Base-by-base conservation (phyloP, 2,888 invertebrate genomes). In the Rhogogaster chlorosoma region DNA sequence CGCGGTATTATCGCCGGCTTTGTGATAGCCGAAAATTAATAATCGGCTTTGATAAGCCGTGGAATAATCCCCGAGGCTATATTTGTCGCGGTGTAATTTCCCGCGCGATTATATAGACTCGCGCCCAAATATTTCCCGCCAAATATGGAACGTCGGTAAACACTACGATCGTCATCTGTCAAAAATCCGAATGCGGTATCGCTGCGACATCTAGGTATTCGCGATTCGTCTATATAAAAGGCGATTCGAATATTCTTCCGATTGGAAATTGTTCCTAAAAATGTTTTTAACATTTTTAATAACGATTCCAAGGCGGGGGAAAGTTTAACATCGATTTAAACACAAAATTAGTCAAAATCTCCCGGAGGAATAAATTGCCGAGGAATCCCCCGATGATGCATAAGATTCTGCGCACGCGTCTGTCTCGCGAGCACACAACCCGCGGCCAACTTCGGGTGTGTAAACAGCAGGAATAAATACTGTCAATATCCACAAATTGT, bases 381-480 rank as follows among this genome's bases (percentile, higher is more conserved):
- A 22, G 61, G 26, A 61, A 61, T 61, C 61, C 61, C 61, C 36
- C 15, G 29, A 32, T 70, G 36, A 7, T n/a, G n/a, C 18, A 9
- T n/a, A 15, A 42, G 4, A 18, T 29, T 70, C 12, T 32, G n/a
- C 70, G 70, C 29, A 70, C 18, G 36, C 70, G 18, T 18, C 15
- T 32, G 6, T 18, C 49, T 18, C 49, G 49, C 18, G 29, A 10
- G 42, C 2, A 42, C 42, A 42, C 18, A 29, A 67, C 26, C 9
- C 7, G 29, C 36, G 18, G 57, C 32, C 4, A 78, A 32, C 53
- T 78, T 78, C 57, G 32, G 1, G 57, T 9, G 29, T 57, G 78
- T 78, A 53, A 57, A 78, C 57, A 78, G n/a, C 53, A 7, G 12
- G 22, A 49, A 57, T 75, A 15, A 77, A 53, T n/a, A n/a, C 57